Evolutionary conservation across 2,797 vertebrate species (phyloP).

Genomic region (Peromyscus attwateri): DNA sequence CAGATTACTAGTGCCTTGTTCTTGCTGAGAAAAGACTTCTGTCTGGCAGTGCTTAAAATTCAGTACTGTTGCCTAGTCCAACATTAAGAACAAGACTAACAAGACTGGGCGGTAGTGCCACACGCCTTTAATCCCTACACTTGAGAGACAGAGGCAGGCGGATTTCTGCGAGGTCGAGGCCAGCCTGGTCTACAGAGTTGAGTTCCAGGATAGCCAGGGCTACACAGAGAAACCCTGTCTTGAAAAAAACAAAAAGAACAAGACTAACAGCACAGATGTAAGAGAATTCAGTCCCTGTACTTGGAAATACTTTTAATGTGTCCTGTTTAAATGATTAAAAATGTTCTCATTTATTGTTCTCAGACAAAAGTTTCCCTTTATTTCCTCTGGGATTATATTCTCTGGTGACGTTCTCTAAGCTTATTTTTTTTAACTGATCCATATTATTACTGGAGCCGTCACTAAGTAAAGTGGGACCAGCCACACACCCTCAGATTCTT

Average conservation of each 20-base stretch:
- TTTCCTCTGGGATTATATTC: background rate
- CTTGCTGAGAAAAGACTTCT: constrained; percentile 3
- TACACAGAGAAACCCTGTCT: background rate
- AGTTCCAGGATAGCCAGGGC: background rate
- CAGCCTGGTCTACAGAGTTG: background rate
- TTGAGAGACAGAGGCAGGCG: background rate
- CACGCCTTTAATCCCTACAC: background rate
- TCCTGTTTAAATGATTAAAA: constrained; percentile 37
- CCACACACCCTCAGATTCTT: background rate
- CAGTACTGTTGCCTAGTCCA: background rate
- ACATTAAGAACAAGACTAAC: background rate
- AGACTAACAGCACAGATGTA: background rate
- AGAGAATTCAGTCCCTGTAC: background rate
- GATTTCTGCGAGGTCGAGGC: background rate
- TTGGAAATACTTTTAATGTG: background rate
- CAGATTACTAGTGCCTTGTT: background rate
- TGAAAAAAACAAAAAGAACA: background rate
- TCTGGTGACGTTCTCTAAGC: background rate
- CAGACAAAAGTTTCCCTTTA: background rate
- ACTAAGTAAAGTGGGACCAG: background rate
- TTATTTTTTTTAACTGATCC: background rate
- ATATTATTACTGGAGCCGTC: background rate
- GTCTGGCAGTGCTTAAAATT: background rate
- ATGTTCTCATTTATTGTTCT: background rate
- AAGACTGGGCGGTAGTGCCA: background rate